Base-by-base conservation (phyloP, 2,888 invertebrate genomes). In the Baccha elongata region DNA sequence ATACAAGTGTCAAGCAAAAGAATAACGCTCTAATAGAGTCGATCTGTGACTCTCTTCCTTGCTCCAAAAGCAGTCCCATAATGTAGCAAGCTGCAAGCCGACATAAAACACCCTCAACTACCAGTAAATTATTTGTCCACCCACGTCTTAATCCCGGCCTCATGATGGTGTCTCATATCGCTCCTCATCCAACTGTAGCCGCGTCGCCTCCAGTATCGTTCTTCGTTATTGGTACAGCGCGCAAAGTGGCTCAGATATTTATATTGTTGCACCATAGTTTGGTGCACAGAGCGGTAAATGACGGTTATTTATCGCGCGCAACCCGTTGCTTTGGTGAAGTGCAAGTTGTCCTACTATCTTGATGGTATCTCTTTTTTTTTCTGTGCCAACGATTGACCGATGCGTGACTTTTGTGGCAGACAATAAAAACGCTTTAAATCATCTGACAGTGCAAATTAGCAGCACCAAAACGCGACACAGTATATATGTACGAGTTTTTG, bases 381-480 rank as follows among this genome's bases (percentile, higher is more conserved):
- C 46, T n/a, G 15, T 40, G 19, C 23, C 23, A 52, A n/a, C 19
- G 60, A 84, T 73, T 79, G 84, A 84, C 84, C 84, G 84, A 84
- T 84, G 84, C 84, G 84, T 84, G 84, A 84, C 84, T 84, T 60
- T 84, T 84, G 78, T 84, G 84, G 84, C 84, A 78, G 78, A 84
- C 84, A 84, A 84, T 84, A 78, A 84, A 84, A 84, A 73, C 60
- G 84, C 79, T 79, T 84, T 84, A 84, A 84, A 84, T 84, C 84
- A 84, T 84, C 84, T 84, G 84, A 84, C 84, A 84, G 84, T 69
- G 68, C 73, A 79, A 84, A 84, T 84, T 84, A 84, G 83, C 68
- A 52, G 73, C 48, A 58, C 32, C 60, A 75, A 72, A 65, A 21
- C 52, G 73, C 73, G 73, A 73, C 78, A 75, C 35, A 67, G 76